Conservation (phyloP, 2,888 invertebrate genomes). For the Abrostola tripartita region DNA sequence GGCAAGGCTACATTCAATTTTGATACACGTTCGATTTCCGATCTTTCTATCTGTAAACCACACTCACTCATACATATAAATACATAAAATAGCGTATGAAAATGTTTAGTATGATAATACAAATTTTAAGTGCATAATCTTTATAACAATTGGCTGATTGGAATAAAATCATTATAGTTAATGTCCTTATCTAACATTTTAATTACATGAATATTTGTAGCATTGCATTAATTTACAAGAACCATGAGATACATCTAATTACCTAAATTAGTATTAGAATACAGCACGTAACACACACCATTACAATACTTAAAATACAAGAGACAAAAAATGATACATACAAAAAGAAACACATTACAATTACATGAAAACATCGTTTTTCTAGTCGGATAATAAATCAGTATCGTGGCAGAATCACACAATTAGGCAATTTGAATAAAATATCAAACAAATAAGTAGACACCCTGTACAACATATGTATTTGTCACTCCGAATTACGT, state of each 20-base stretch:
- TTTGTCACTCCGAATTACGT: background rate
- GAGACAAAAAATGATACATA: too few species aligned
- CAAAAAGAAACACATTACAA: too few species aligned
- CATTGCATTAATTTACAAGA: too few species aligned
- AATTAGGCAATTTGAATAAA: background rate
- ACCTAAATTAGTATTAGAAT: too few species aligned
- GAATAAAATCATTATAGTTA: background rate
- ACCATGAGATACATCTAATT: too few species aligned
- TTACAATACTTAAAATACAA: too few species aligned
- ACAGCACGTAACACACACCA: too few species aligned
- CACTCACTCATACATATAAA: background rate
- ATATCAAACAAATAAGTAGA: background rate
- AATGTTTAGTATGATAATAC: background rate
- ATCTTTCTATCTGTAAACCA: conserved; percentile 36
- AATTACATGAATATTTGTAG: too few species aligned
- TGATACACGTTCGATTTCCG: conserved; percentile 8
- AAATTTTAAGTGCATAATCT: background rate
- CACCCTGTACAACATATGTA: background rate
- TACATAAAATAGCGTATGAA: background rate
- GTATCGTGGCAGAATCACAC: background rate
- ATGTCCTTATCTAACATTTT: too few species aligned
- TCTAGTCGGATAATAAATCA: too few species aligned
- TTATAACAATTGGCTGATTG: background rate
- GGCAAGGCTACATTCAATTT: conserved; percentile 87
- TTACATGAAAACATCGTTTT: too few species aligned